Evolutionary conservation across 2,888 invertebrate genomes (phyloP), one percentile per base, ranked within the genome.

Genomic region (Euclidia mi): DNA sequence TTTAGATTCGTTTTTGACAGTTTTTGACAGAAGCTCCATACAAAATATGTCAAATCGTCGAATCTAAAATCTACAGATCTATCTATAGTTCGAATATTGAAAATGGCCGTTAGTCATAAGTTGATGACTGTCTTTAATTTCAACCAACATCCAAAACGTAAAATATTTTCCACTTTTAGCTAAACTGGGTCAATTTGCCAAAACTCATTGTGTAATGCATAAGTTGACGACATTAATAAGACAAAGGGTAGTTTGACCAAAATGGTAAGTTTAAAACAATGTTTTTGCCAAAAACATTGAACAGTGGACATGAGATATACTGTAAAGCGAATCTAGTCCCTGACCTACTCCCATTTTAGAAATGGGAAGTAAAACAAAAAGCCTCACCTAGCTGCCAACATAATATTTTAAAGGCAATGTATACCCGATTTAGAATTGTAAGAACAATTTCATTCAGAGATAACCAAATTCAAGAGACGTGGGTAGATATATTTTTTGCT

Each of bases 281-380:
- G 53, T 58, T 63, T 44, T 56, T 69, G 71, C 68, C 73, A 73
- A 71, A 73, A 63, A 71, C 65, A 58, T 46, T 41, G 50, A 37
- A 60, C 28, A 55, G 43, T 68, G 49, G 49, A 63, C 47, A 55
- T 47, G 47, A 60, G 56, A 52, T 46, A 47, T 51, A 46, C 41
- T 37, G 48, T 46, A 46, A 48, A 58, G 44, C 50, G 41, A 57
- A 52, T 55, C 45, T 42, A 71, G 73, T 49, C 71, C 75, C 61
- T 73, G 73, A 73, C 73, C 71, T 45, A 71, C 53, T 66, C 69
- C 55, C 55, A 44, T 58, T 70, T 65, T 60, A 60, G 65, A 61
- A 50, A 59, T 59, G 47, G 51, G 55, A 55, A 53, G 43, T 46
- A 57, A 69, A 66, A 57, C 60, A 60, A 73, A 73, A 63, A 63